Evolutionary conservation across 1,140 invertebrate genomes (phyloP).

Genomic region (Solenopsis fugax): DNA sequence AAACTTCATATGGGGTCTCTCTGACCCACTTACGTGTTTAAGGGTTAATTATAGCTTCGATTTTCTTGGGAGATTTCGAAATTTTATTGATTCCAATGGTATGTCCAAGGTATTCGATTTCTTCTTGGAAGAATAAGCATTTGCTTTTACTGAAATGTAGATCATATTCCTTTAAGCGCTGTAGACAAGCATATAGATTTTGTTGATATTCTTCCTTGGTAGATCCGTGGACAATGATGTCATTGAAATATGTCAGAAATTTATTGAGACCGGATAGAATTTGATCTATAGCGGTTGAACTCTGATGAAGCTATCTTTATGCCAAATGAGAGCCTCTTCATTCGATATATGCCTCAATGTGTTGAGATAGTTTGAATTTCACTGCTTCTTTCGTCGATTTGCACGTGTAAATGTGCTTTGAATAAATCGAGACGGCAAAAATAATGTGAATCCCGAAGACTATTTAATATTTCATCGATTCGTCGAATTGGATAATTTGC

Average conservation of each 20-base stretch:
- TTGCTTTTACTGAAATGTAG: background rate
- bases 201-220: background rate
- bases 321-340: background rate
- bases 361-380: background rate
- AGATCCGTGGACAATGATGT: background rate
- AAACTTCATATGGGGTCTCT: no score
- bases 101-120: background rate
- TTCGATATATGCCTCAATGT: background rate
- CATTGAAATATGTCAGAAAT: background rate
- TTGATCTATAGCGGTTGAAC: background rate
- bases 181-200: background rate
- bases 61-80: background rate
- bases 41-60: background rate
- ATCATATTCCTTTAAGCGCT: background rate
- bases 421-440: background rate
- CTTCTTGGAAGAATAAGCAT: background rate
- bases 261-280: background rate
- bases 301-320: background rate
- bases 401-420: background rate
- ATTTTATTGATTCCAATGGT: background rate
- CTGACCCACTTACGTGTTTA: no score
- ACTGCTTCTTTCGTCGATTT: background rate
- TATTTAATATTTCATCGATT: background rate
- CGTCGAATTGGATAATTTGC: background rate
- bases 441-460: background rate